Base-by-base conservation (phyloP, 2,888 invertebrate species). In the Drosophila paracracens region DNA sequence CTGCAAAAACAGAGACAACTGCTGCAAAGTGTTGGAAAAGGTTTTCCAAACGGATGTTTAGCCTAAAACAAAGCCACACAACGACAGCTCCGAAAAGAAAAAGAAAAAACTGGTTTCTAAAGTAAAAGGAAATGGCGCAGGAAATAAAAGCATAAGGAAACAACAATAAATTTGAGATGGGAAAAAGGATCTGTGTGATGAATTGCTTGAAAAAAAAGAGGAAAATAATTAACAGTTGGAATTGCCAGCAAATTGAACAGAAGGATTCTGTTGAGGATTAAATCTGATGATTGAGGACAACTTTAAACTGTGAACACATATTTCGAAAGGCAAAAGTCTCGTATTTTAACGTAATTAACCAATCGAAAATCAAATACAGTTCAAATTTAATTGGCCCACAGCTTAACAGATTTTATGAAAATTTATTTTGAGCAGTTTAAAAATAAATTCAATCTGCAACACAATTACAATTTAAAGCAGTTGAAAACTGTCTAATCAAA, bases 151-250 rank as follows among this genome's bases (percentile, higher is more conserved):
- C 75, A 90, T 63, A 79, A 61, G 82, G 70, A 62, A 63, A 64
- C 52, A 69, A 52, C 59, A 69, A 59, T 48, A 48, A 60, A 74
- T 76, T 67, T 68, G 54, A 60, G 67, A 29, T 57, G 51, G 60
- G 75, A 73, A 73, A 56, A 65, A 62, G 40, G 27, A 52, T 53
- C 73, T 68, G 57, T 60, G 71, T 78, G 84, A 54, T 78, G 73
- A 87, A 82, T 79, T 71, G 79, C 67, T 74, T 51, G 76, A 61
- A 79, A 79, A 70, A 56, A 84, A 63, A 29, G 59, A 63, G 60
- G 29, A 73, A 83, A 82, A 77, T 79, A 89, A 88, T 84, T 85
- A 88, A 89, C 82, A 72, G 31, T n/a, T 1, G 8, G 2, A 29
- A 40, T 59, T 13, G 25, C 27, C 48, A 51, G 57, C 65, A 89